Evolutionary conservation across 2,797 vertebrate species (phyloP).

Genomic region (Acrocephalus scirpaceus): DNA sequence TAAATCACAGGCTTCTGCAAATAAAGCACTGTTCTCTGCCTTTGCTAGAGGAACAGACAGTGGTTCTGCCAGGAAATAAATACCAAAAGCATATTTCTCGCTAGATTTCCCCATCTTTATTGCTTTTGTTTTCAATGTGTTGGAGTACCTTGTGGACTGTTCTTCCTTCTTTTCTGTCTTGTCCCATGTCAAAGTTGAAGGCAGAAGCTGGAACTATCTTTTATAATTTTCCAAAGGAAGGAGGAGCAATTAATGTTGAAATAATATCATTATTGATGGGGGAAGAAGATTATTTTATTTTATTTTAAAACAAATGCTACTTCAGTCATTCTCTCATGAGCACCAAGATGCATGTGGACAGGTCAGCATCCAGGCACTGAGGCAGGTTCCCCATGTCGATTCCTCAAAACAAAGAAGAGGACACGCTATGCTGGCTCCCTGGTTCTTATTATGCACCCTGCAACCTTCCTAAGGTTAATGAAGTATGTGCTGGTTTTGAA

Average conservation of each 20-base stretch:
- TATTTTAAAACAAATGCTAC: not conserved
- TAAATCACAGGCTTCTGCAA: conserved; percentile 5
- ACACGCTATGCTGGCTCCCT: not conserved
- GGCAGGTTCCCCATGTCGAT: accelerated
- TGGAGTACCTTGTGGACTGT: not conserved
- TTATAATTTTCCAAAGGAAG: not conserved
- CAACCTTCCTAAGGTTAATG: not conserved
- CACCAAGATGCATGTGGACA: not conserved
- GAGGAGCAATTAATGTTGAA: not conserved
- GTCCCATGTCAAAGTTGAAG: not conserved
- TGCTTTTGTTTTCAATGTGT: not conserved
- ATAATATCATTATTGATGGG: not conserved
- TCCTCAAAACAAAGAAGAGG: not conserved
- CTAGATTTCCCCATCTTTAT: not conserved
- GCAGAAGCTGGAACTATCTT: not conserved
- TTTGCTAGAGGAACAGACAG: not conserved
- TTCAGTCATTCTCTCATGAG: not conserved
- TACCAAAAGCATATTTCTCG: not conserved
- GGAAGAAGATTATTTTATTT: not conserved
- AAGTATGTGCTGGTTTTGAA: not conserved
- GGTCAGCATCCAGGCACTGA: not conserved
- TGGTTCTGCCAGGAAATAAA: not conserved
- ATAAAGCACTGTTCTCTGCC: not conserved
- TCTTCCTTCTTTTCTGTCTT: not conserved
- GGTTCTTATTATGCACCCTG: not conserved